These are phyloP conservation scores for Amazona guildingii DNA, from an alignment of 2,113 vertebrate species.

Conservation along the genomic window DNA sequence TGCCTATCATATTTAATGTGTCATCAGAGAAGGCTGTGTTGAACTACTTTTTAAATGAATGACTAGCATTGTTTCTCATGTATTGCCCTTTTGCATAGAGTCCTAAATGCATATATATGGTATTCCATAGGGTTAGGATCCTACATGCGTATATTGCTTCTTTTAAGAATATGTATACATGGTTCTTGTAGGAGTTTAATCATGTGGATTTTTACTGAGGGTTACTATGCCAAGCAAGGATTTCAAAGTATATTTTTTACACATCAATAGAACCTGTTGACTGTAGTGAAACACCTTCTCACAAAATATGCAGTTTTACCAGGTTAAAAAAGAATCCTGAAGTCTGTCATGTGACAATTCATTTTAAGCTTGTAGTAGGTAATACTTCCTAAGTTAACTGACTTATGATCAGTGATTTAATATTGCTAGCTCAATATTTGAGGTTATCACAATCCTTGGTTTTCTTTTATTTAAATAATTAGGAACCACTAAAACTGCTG, in stretches of 20 bases:
- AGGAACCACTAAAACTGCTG: neutral
- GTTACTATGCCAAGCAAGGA: neutral
- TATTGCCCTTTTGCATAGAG: neutral
- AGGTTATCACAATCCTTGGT: neutral
- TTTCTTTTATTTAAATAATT: neutral
- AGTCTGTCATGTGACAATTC: neutral
- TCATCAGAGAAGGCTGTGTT: constrained; percentile 47
- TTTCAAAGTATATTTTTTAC: neutral
- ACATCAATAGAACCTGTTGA: neutral
- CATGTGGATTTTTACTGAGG: neutral
- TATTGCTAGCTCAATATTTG: neutral
- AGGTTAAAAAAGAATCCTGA: neutral
- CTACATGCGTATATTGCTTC: neutral
- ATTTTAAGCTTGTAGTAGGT: neutral
- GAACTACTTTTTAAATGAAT: constrained; percentile 47
- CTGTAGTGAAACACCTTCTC: neutral
- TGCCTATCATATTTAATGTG: constrained; percentile 71
- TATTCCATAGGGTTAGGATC: neutral
- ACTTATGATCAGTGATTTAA: neutral
- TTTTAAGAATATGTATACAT: neutral
- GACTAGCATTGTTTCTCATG: constrained; percentile 48
- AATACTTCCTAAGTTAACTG: neutral
- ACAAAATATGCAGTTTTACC: neutral
- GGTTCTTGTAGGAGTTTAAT: neutral
- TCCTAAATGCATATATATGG: neutral